Conservation (phyloP, 2,113 vertebrate genomes). For the Rhagologus leucostigma region DNA sequence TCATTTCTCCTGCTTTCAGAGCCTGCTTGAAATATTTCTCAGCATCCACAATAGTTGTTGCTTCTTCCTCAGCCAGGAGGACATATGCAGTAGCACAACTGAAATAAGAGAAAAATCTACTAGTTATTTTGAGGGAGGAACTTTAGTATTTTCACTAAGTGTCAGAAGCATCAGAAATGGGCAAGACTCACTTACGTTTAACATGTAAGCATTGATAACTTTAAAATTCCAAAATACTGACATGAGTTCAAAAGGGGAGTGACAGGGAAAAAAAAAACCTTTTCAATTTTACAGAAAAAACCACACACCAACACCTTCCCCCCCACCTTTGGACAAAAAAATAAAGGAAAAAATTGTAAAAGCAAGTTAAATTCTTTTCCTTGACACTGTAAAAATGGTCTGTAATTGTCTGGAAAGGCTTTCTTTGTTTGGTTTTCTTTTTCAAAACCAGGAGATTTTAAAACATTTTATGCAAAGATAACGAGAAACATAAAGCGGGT, state of each 20-base stretch:
- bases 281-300: not conserved
- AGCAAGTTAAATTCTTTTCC: not conserved
- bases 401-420: not conserved
- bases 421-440: not conserved
- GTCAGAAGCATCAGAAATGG: not conserved
- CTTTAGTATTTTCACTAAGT: not conserved
- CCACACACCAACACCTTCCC: not conserved
- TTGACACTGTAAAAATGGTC: not conserved
- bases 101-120: not conserved
- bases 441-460: not conserved
- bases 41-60: conserved; percentile 94
- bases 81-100: conserved; percentile 97
- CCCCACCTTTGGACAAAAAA: not conserved
- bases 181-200: not conserved
- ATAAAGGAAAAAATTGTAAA: not conserved
- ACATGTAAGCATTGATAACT: not conserved
- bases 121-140: not conserved
- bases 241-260: not conserved
- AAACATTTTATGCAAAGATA: not conserved
- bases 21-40: conserved; percentile 96
- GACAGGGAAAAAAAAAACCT: conserved; percentile 1
- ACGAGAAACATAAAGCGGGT: rapidly evolving
- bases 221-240: not conserved
- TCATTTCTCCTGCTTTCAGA: conserved; percentile 85
- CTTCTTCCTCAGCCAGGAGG: conserved; percentile 95